phyloP scores from a whole-genome alignment of 2,888 invertebrate genomes.

The Caprella mutica region DNA sequence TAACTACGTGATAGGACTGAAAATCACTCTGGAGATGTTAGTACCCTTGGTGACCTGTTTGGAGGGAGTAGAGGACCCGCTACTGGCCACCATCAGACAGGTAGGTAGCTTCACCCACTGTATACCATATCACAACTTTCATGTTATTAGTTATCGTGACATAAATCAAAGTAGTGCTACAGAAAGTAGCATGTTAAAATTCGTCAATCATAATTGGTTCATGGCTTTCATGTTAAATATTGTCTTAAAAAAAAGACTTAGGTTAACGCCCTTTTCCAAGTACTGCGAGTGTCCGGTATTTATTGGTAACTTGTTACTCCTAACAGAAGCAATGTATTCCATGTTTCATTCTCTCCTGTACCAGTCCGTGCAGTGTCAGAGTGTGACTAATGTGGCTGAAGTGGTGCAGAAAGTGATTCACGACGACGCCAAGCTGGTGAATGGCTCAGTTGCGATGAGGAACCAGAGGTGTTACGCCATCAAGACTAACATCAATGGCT shows the following conservation, averaged over 20 bases:
- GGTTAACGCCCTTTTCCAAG: too few relatives aligned
- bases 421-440: conserved; percentile 47
- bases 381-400: conserved; percentile 36
- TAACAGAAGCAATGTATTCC: too few relatives aligned
- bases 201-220: too few relatives aligned
- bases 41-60: conserved; percentile 50
- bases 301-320: too few relatives aligned
- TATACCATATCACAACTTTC: too few relatives aligned
- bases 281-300: too few relatives aligned
- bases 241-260: too few relatives aligned
- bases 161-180: too few relatives aligned
- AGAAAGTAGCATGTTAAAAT: too few relatives aligned
- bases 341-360: too few relatives aligned
- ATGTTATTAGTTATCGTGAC: too few relatives aligned
- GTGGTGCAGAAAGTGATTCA: conserved; percentile 48
- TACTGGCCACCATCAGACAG: conserved; percentile 49
- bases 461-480: conserved; percentile 64
- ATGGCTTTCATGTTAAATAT: too few relatives aligned
- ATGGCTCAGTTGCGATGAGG: conserved; percentile 47
- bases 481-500: conserved; percentile 59
- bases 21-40: conserved; percentile 61
- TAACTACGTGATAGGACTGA: conserved; percentile 62
- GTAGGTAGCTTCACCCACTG: conserved; percentile 45
- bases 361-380: conserved; percentile 1
- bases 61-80: conserved; percentile 45